Evolutionary conservation across 2,797 vertebrate genomes (phyloP), one percentile per base, ranked within the genome.

Genomic region (Adelosebastes latens): DNA sequence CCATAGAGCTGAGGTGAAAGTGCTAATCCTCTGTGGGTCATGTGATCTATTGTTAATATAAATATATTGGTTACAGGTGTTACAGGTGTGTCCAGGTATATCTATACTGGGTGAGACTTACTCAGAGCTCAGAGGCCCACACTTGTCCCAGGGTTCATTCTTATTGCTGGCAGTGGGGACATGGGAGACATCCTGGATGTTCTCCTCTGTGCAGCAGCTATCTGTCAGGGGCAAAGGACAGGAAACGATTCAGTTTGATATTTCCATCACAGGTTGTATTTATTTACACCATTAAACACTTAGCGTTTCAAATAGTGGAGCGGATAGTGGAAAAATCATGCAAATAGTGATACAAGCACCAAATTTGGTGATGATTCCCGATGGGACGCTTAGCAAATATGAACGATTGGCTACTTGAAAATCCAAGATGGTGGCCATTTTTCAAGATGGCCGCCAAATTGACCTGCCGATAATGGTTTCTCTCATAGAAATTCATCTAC

Each of bases 101-200:
- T 5, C 1, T 29, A 29, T 42, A 42, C 32, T 42, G 24, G 46
- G 2, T 13, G 14, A 46, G 24, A 82, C 94, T 94, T 89, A 96
- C 95, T 83, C 79, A 1, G 92, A 71, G 76, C 93, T 96, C 61
- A 96, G 92, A 5, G 87, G 59, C 1, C 95, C 95, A 89, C 95
- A 96, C 64, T 94, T 95, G 90, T 96, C 95, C 95, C 95, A 95
- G 13, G 87, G 91, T 55, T 92, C 80, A 18, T 93, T 93, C 58
- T 90, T 92, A 60, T 87, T 92, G 82, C 49, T 77, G 16, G 22
- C 66, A 60, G 93, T 82, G 53, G 91, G 90, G 36, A 85, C 61
- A 31, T 93, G 84, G 39, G 82, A 65, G 24, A 96, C 83, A 56
- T 96, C 95, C 86, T 88, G 89, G 77, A 95, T 89, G 85, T 94